phyloP scores from a whole-genome alignment of 2,797 vertebrate species.

The Silurus lanzhouensis region DNA sequence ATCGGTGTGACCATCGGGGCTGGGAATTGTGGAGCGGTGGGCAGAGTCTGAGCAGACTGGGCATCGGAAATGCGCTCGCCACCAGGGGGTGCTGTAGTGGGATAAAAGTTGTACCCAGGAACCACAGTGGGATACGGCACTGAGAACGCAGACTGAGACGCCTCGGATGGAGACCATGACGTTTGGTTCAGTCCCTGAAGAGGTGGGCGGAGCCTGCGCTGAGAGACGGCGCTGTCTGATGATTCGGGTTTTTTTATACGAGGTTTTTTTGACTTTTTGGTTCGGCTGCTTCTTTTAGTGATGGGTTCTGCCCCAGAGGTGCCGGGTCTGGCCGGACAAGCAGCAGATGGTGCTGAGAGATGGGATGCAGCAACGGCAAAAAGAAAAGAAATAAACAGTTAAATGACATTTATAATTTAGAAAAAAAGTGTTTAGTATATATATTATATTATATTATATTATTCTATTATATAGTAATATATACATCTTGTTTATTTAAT shows the following conservation, averaged over 20 bases:
- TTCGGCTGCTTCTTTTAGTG: slow-evolving; percentile 81
- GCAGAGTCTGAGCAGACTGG: slow-evolving; percentile 67
- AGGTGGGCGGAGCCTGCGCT: slow-evolving; percentile 78
- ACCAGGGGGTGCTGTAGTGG: slow-evolving; percentile 63
- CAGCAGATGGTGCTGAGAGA: slow-evolving; percentile 60
- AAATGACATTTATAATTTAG: not conserved
- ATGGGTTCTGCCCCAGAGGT: slow-evolving; percentile 68
- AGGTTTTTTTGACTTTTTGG: slow-evolving; percentile 84
- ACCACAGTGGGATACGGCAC: slow-evolving; percentile 81
- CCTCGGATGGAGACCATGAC: slow-evolving; percentile 87
- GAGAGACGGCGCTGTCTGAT: slow-evolving; percentile 82
- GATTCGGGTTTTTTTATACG: slow-evolving; percentile 84
- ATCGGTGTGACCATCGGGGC: slow-evolving; percentile 83
- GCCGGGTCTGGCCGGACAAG: slow-evolving; percentile 69
- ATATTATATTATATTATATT: no score
- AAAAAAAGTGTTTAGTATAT: not conserved
- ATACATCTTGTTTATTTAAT: not conserved
- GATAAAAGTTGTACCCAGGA: slow-evolving; percentile 84
- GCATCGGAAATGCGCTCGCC: slow-evolving; percentile 71
- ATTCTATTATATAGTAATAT: no score
- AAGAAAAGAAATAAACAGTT: not conserved
- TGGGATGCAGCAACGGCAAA: not conserved
- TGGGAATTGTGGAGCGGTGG: slow-evolving; percentile 71
- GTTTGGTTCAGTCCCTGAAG: slow-evolving; percentile 85
- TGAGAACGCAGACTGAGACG: slow-evolving; percentile 83